Evolutionary conservation across 2,113 vertebrate genomes (phyloP).

Genomic region (Dromaius novaehollandiae): DNA sequence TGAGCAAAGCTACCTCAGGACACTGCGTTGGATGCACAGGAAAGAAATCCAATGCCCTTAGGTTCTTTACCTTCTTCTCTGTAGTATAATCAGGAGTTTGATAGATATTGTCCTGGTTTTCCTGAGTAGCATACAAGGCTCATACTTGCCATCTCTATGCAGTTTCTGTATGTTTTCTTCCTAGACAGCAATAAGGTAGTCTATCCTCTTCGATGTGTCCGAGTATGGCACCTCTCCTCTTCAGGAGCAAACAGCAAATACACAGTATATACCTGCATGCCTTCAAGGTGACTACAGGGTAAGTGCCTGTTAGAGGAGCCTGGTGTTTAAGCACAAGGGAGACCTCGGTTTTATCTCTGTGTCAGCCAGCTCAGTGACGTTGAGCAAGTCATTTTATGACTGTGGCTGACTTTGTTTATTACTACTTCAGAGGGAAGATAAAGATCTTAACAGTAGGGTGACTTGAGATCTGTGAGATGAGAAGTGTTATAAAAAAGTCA

Average conservation of each 20-base stretch:
- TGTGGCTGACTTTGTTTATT: neutral
- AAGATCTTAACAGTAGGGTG: too few relatives aligned
- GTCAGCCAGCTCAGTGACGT: neutral
- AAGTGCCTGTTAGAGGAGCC: neutral
- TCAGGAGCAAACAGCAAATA: neutral
- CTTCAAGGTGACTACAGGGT: too few relatives aligned
- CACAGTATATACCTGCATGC: neutral
- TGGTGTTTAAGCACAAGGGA: neutral
- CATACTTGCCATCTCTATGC: too few relatives aligned
- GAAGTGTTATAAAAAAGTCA: neutral
- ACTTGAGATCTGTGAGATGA: neutral
- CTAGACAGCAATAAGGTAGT: neutral
- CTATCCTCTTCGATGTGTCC: neutral
- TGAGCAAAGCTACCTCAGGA: too few relatives aligned
- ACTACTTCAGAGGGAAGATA: neutral
- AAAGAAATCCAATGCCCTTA: neutral
- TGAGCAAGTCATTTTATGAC: neutral
- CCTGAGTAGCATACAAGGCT: neutral
- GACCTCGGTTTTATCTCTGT: neutral
- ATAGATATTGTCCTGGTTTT: neutral
- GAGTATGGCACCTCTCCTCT: neutral
- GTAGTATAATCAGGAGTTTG: neutral
- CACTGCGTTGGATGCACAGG: neutral
- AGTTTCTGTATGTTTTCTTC: neutral
- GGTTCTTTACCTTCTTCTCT: neutral